phyloP scores from a whole-genome alignment of 2,888 invertebrate genomes.

The Idaea dimidiata region DNA sequence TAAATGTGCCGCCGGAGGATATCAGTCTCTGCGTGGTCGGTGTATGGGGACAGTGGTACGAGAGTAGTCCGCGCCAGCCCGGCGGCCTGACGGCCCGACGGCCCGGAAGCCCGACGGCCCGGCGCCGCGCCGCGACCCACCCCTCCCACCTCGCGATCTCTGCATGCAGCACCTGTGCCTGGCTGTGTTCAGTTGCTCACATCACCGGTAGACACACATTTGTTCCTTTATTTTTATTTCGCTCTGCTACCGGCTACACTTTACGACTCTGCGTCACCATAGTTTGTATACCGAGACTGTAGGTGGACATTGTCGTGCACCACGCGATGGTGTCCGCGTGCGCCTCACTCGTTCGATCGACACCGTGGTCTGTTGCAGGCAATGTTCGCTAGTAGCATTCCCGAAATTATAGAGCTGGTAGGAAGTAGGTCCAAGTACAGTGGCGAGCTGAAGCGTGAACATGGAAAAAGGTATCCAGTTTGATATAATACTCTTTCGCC shows the following conservation, averaged over 20 bases:
- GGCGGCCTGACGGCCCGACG: slow-evolving; percentile 33
- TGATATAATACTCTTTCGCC: slow-evolving; percentile 67
- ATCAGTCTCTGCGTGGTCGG: slow-evolving; percentile 55
- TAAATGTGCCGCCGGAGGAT: slow-evolving; percentile 66
- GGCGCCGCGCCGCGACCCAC: slow-evolving; percentile 61
- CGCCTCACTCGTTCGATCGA: slow-evolving; percentile 64
- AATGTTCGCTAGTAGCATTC: slow-evolving; percentile 99
- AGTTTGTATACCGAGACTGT: slow-evolving; percentile 67
- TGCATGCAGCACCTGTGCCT: slow-evolving; percentile 77
- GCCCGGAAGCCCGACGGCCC: slow-evolving; percentile 37
- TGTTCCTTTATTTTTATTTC: slow-evolving; percentile 71
- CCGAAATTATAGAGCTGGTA: slow-evolving; percentile 99
- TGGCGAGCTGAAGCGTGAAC: slow-evolving; percentile 99
- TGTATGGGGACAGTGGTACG: slow-evolving; percentile 57
- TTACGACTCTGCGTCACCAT: slow-evolving; percentile 67
- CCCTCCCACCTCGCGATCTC: slow-evolving; percentile 73
- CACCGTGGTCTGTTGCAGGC: slow-evolving; percentile 92
- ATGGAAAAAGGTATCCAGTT: slow-evolving; percentile 96
- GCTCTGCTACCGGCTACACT: slow-evolving; percentile 78
- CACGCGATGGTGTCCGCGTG: slow-evolving; percentile 74
- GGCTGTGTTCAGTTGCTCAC: slow-evolving; percentile 81
- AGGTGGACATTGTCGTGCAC: slow-evolving; percentile 79
- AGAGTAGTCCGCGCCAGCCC: slow-evolving; percentile 40
- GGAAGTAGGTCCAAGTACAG: slow-evolving; percentile 99
- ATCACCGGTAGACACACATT: slow-evolving; percentile 78